Evolutionary conservation across 2,797 vertebrate species (phyloP).

Genomic region (Arrhamphus sclerolepis): DNA sequence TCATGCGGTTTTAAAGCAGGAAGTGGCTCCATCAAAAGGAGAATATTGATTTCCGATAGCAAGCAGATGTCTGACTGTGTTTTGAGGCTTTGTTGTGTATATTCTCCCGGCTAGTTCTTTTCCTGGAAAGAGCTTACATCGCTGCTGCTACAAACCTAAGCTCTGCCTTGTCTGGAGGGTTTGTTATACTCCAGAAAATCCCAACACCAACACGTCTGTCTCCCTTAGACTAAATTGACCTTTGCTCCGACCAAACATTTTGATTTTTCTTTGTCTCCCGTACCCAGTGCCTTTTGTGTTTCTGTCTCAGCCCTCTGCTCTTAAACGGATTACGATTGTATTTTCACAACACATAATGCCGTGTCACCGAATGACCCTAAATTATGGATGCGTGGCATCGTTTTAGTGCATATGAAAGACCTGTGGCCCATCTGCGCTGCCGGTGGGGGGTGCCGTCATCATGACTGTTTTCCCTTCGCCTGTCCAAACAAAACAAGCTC

Average conservation of each 20-base stretch:
- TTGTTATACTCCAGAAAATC: slow-evolving; percentile 54
- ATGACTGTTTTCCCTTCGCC: slow-evolving; percentile 68
- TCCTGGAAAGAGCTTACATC: slow-evolving; percentile 20
- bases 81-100: slow-evolving; percentile 48
- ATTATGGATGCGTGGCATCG: slow-evolving; percentile 39
- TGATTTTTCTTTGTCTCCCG: too few relatives aligned
- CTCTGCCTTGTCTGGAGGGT: slow-evolving; percentile 34
- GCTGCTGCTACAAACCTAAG: slow-evolving; percentile 24
- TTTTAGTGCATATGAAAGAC: slow-evolving; percentile 46
- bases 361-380: slow-evolving; percentile 24
- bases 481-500: slow-evolving; percentile 79
- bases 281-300: slow-evolving; percentile 8
- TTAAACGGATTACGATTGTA: slow-evolving; percentile 8
- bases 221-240: slow-evolving; percentile 43
- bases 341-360: slow-evolving; percentile 27
- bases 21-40: slow-evolving; percentile 41
- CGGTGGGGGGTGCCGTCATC: slow-evolving; percentile 60
- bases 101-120: slow-evolving; percentile 36
- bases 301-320: neutral
- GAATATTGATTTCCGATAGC: slow-evolving; percentile 62
- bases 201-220: slow-evolving; percentile 40
- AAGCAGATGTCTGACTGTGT: slow-evolving; percentile 41
- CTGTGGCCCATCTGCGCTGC: slow-evolving; percentile 70
- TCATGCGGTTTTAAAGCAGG: slow-evolving; percentile 49
- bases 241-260: slow-evolving; percentile 31